Conservation (phyloP, 1,140 invertebrate genomes). For the Drosophila punjabiensis region DNA sequence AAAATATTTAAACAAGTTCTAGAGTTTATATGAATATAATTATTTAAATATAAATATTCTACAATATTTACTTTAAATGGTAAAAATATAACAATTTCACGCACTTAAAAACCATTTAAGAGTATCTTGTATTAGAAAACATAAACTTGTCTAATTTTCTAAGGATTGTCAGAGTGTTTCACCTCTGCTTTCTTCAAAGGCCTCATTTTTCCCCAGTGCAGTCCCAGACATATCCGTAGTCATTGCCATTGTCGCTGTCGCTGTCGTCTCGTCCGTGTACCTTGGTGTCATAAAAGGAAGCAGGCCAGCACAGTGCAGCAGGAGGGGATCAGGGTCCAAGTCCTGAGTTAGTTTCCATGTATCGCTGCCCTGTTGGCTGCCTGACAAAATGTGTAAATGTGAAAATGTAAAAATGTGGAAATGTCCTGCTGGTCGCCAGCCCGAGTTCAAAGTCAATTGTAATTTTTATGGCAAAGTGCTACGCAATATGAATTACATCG, state of each 20-base stretch:
- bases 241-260: conserved; percentile 24
- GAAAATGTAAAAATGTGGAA: conserved; percentile 61
- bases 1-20: background rate
- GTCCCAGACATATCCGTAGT: conserved; percentile 30
- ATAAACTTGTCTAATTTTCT: background rate
- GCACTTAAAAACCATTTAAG: no score
- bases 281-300: conserved; percentile 80
- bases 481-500: conserved; percentile 70
- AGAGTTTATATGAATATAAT: no score
- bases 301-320: conserved; percentile 59
- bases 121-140: background rate
- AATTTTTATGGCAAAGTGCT: conserved; percentile 77
- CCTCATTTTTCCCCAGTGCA: conserved; percentile 4
- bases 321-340: conserved; percentile 7
- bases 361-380: conserved; percentile 67
- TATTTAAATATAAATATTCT: no score
- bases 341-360: conserved; percentile 74
- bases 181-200: background rate
- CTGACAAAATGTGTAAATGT: conserved; percentile 70
- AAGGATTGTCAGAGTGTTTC: background rate
- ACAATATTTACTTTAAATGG: no score
- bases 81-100: no score
- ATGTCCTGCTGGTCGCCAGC: conserved; percentile 67
- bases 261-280: conserved; percentile 62
- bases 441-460: conserved; percentile 80